A percentile compares a stretch with the other conserved stretches of the same genome.
These are phyloP conservation scores for Pangasius sanitwongsei DNA, from an alignment of 2,797 vertebrate genomes.

Conservation along the genomic window DNA sequence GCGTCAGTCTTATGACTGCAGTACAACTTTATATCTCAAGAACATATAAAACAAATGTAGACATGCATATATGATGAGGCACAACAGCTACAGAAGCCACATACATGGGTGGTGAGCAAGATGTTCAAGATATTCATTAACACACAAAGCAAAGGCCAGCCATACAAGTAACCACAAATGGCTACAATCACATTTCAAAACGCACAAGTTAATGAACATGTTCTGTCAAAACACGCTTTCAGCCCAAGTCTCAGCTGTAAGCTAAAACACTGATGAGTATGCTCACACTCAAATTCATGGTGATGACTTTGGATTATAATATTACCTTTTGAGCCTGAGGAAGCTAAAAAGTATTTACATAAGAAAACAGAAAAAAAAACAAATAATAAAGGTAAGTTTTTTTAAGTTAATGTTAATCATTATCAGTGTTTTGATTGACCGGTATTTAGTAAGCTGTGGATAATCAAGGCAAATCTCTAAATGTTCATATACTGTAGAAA, in stretches of 20 bases:
- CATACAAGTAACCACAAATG: neutral
- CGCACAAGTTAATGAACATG: slow-evolving; percentile 13
- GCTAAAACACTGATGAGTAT: slow-evolving; percentile 6
- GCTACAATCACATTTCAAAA: slow-evolving; percentile 3
- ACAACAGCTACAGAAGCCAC: slow-evolving; percentile 20
- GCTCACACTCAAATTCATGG: slow-evolving; percentile 31
- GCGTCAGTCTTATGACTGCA: neutral
- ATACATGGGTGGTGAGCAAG: neutral
- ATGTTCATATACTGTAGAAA: neutral
- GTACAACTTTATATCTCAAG: neutral
- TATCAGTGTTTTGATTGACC: neutral
- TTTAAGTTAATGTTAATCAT: neutral
- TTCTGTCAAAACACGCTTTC: slow-evolving; percentile 4
- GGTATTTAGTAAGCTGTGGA: slow-evolving; percentile 1
- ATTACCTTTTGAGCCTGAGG: slow-evolving; percentile 99
- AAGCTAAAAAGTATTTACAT: slow-evolving; percentile 81
- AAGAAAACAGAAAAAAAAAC: slow-evolving; percentile 41
- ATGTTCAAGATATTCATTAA: slow-evolving; percentile 11
- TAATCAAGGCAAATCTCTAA: neutral
- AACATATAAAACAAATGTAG: neutral
- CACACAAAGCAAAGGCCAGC: slow-evolving; percentile 11
- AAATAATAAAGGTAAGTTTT: neutral
- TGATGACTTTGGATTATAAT: slow-evolving; percentile 67
- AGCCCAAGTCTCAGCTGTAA: slow-evolving; percentile 15
- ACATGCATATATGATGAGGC: slow-evolving; percentile 26